These are phyloP conservation scores for Tuta absoluta DNA, from an alignment of 2,888 invertebrate genomes.

Conservation along the genomic window DNA sequence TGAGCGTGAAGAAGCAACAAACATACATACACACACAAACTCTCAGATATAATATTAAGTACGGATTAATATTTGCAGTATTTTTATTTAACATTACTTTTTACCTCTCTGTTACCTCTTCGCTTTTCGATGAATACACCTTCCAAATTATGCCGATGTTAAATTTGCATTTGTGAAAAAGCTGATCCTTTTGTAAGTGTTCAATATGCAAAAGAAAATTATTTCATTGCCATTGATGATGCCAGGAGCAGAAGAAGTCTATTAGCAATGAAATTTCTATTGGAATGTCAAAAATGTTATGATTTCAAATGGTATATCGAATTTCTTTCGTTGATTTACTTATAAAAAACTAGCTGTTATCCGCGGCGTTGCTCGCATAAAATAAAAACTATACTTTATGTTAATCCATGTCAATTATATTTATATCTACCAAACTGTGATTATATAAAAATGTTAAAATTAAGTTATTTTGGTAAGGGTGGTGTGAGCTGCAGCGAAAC, in stretches of 20 bases:
- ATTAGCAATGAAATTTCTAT: background rate
- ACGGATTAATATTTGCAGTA: conserved; percentile 6
- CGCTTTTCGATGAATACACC: conserved; percentile 6
- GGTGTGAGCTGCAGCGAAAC: no score
- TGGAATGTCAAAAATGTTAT: background rate
- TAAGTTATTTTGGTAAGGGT: no score
- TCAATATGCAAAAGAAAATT: background rate
- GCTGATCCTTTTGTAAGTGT: background rate
- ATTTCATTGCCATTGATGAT: background rate
- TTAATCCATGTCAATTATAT: no score
- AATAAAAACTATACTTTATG: no score
- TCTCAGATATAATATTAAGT: no score
- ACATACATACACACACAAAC: no score
- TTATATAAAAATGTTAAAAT: no score
- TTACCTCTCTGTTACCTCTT: background rate
- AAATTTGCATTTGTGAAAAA: conserved; percentile 14
- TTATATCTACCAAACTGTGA: no score
- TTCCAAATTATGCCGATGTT: conserved; percentile 2
- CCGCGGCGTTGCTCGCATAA: no score
- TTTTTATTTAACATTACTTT: background rate
- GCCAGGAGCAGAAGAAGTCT: background rate
- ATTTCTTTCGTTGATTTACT: background rate
- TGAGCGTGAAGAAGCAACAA: no score
- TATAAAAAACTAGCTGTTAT: no score
- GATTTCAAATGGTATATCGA: background rate